Percentiles rank a stretch among this genome's conserved stretches.
These are phyloP conservation scores for Bombyx huttoni DNA, from an alignment of 2,888 invertebrate genomes.

Conservation along the genomic window DNA sequence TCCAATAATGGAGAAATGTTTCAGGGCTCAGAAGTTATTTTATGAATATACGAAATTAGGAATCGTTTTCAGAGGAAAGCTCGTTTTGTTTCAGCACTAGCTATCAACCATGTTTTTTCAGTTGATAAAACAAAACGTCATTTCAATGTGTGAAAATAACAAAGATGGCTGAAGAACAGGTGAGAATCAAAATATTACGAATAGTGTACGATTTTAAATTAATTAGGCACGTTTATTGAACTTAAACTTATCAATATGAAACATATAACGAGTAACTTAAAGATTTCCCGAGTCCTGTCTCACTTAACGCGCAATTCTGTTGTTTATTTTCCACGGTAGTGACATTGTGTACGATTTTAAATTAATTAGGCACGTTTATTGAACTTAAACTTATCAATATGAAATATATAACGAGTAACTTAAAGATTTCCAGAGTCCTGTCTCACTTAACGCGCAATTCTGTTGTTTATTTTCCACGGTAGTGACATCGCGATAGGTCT, in stretches of 20 bases:
- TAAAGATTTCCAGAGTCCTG: background rate
- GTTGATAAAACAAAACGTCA: slow-evolving; percentile 36
- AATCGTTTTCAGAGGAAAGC: no score
- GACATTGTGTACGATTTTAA: slow-evolving; percentile 43
- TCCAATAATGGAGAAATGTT: no score
- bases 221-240: slow-evolving; percentile 19
- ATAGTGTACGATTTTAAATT: slow-evolving; percentile 45
- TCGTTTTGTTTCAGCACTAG: background rate
- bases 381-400: slow-evolving; percentile 3
- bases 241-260: slow-evolving; percentile 2
- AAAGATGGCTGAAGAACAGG: slow-evolving; percentile 87
- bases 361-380: slow-evolving; percentile 28
- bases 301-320: slow-evolving; percentile 2
- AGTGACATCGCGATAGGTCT: slow-evolving; percentile 5
- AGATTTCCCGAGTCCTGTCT: background rate
- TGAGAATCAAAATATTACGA: slow-evolving; percentile 72
- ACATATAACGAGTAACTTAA: background rate
- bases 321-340: background rate
- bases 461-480: background rate
- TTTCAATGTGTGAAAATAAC: slow-evolving; percentile 67
- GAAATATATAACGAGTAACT: background rate
- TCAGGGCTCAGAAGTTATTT: no score
- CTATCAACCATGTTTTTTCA: slow-evolving; percentile 15
- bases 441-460: slow-evolving; percentile 2
- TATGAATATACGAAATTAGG: no score